Evolutionary conservation across 2,797 vertebrate species (phyloP).

Genomic region (Danio aesculapii): DNA sequence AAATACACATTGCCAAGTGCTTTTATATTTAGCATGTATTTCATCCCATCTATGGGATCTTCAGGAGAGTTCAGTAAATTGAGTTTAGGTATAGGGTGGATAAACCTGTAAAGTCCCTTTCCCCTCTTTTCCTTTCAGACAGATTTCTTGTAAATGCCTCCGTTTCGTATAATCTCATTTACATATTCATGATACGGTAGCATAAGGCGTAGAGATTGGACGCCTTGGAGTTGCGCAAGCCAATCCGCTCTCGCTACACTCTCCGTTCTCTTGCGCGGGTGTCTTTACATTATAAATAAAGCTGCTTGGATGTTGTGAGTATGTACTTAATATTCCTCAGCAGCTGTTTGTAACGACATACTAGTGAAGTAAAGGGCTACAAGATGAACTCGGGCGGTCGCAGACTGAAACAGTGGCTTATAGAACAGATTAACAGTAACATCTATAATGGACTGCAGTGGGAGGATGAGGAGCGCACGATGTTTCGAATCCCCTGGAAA

Average conservation of each 20-base stretch:
- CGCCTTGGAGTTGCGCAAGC: not conserved
- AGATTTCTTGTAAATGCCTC: constrained; percentile 88
- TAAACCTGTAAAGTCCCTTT: constrained; percentile 48
- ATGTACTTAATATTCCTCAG: not conserved
- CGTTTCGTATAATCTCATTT: constrained; percentile 77
- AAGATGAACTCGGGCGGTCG: constrained; percentile 87
- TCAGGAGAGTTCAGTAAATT: not conserved
- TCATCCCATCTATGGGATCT: not conserved
- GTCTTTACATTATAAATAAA: constrained; percentile 48
- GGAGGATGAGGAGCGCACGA: constrained; percentile 89
- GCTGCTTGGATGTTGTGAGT: not conserved
- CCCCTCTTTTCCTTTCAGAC: constrained; percentile 32
- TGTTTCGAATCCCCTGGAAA: constrained; percentile 99
- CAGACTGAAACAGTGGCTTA: constrained; percentile 95
- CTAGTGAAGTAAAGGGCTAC: constrained; percentile 73
- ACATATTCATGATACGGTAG: constrained; percentile 48
- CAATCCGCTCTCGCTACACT: constrained; percentile 46
- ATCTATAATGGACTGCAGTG: constrained; percentile 91
- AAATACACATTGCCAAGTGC: not conserved
- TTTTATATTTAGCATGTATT: not conserved
- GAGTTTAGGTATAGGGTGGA: not conserved
- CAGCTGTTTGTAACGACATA: not conserved
- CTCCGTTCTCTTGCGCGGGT: constrained; percentile 34
- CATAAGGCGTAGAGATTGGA: constrained; percentile 62
- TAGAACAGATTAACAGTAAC: constrained; percentile 93